Conservation (phyloP, 2,888 invertebrate genomes). For the Subacronicta megacephala region DNA sequence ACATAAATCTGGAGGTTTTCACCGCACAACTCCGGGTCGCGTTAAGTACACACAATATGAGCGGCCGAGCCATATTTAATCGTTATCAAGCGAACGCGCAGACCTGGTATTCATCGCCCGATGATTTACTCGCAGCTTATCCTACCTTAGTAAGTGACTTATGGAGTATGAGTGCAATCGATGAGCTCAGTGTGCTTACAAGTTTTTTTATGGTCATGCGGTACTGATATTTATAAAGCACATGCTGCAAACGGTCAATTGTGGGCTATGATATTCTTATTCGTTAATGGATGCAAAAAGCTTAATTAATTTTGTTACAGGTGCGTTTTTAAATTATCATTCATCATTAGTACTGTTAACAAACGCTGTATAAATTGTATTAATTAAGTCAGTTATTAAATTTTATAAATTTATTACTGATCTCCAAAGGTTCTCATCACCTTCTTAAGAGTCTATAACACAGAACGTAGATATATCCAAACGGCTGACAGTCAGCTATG, state of each 20-base stretch:
- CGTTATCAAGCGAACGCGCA: conserved; percentile 80
- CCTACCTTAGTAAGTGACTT: conserved; percentile 79
- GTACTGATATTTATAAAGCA: not conserved
- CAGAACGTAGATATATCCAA: conserved; percentile 8
- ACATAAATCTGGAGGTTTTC: conserved; percentile 64
- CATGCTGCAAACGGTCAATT: no score
- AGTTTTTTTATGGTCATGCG: conserved; percentile 32
- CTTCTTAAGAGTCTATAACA: no score
- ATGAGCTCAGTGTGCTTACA: conserved; percentile 44
- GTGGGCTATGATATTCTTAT: no score
- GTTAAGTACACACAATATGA: conserved; percentile 81
- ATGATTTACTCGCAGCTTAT: conserved; percentile 87
- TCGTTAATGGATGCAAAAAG: no score
- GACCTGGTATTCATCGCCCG: conserved; percentile 81
- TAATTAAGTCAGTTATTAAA: no score
- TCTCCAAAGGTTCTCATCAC: not conserved
- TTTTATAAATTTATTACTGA: no score
- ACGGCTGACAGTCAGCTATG: conserved; percentile 32
- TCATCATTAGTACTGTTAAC: no score
- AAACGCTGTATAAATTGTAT: no score
- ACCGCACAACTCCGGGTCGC: conserved; percentile 59
- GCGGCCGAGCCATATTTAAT: conserved; percentile 83
- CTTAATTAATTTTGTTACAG: no score
- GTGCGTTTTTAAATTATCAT: no score
- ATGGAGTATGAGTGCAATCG: conserved; percentile 63